Evolutionary conservation across 2,888 invertebrate genomes (phyloP), one percentile per base, ranked within the genome.

Genomic region (Drosophila mimetica): DNA sequence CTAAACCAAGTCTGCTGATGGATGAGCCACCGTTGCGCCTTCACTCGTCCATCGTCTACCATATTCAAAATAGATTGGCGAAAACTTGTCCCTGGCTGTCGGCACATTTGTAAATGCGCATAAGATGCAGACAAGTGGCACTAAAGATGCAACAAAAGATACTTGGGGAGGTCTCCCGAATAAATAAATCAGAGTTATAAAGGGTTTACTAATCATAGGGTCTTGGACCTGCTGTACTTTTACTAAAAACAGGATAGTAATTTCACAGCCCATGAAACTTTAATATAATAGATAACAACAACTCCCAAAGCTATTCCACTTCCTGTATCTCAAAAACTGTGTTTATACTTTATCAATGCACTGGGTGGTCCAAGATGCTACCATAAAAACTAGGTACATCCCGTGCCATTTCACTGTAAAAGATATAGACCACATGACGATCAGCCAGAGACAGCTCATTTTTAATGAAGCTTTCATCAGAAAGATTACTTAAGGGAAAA

Each of bases 11-110:
- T 72, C 77, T 73, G 83, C 63, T 84, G 88, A 87, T 80, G 80
- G 86, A 84, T 77, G 69, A 69, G 76, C 71, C 80, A 66, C 80
- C 75, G 67, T 58, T 46, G 55, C 30, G 25, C 51, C 41, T 50
- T 57, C 51, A 30, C 30, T 48, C 18, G 30, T 48, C 50, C 7
- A 8, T 20, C 48, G 48, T 53, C 47, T 48, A 48, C 44, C 65
- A 48, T 55, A 72, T 77, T 70, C 65, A 69, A 81, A 81, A 87
- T 83, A 87, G 79, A 79, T 74, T 82, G 74, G 72, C 70, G 63
- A 75, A 75, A 75, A 85, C 58, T 71, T 81, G 79, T 87, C 53
- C 77, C 69, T 81, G 54, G 71, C 71, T 80, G 81, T 67, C 69
- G 81, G 72, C 84, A 59, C 65, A 83, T 79, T 74, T 77, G 77